Percentiles rank a stretch among this genome's conserved stretches.
These are phyloP conservation scores for Coenonympha arcania DNA, from an alignment of 2,888 invertebrate genomes.

Conservation along the genomic window DNA sequence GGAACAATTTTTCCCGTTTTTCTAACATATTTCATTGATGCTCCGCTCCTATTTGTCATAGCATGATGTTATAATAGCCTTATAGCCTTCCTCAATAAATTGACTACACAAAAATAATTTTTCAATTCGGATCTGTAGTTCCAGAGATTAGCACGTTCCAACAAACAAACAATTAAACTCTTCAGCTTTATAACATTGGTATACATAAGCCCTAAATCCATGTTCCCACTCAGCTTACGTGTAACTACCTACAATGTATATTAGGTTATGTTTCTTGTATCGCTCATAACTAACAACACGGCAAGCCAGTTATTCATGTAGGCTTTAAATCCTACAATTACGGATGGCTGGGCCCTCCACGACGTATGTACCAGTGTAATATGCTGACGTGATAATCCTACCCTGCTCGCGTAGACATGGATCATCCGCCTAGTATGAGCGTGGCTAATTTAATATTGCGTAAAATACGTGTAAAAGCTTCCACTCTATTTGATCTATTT, in stretches of 20 bases:
- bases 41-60: too few species aligned
- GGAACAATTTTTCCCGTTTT: too few species aligned
- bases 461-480: slow-evolving; percentile 17
- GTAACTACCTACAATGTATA: too few species aligned
- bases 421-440: slow-evolving; percentile 35
- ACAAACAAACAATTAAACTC: too few species aligned
- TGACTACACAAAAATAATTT: too few species aligned
- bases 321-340: slow-evolving; percentile 23
- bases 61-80: too few species aligned
- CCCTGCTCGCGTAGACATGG: slow-evolving; percentile 31
- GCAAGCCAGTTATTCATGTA: slow-evolving; percentile 10
- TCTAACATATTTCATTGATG: too few species aligned
- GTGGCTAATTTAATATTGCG: slow-evolving; percentile 39
- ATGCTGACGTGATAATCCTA: slow-evolving; percentile 46
- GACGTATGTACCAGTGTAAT: slow-evolving; percentile 43
- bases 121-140: too few species aligned
- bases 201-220: neutral
- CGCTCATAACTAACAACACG: neutral
- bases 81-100: too few species aligned
- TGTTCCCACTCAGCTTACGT: too few species aligned
- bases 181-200: too few species aligned
- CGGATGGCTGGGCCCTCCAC: slow-evolving; percentile 27
- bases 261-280: neutral
- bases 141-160: too few species aligned
- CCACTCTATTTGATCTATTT: slow-evolving; percentile 1